Percentiles rank a stretch among this genome's conserved stretches.
Evolutionary conservation across 1,140 invertebrate genomes (phyloP).

Genomic region (Eriosoma lanigerum): DNA sequence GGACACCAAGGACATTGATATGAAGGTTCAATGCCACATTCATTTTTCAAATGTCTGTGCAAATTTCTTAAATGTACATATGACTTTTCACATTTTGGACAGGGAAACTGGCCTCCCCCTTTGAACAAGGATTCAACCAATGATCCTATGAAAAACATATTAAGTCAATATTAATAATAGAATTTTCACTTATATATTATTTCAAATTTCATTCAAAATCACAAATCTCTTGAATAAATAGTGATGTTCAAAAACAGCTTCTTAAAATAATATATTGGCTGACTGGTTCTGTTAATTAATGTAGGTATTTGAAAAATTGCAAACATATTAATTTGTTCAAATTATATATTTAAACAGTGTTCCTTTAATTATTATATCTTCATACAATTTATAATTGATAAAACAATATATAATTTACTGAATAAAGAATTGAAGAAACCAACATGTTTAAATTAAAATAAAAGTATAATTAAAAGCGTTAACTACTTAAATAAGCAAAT

Average conservation of each 20-base stretch:
- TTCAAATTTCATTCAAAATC: no score
- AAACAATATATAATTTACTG: neutral
- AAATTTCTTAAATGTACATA: slow-evolving; percentile 55
- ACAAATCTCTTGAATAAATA: neutral
- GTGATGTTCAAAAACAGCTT: no score
- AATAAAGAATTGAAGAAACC: neutral
- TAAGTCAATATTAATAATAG: neutral
- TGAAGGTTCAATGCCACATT: slow-evolving; percentile 53
- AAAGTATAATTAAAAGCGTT: neutral
- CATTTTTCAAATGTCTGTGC: slow-evolving; percentile 54
- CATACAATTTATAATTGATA: neutral
- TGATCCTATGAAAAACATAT: slow-evolving; percentile 34
- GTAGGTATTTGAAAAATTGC: no score
- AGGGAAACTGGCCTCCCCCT: slow-evolving; percentile 14
- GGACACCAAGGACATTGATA: slow-evolving; percentile 56
- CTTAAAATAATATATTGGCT: no score
- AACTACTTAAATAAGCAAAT: slow-evolving; percentile 29
- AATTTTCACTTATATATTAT: no score
- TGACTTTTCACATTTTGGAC: slow-evolving; percentile 47
- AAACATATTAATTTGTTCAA: slow-evolving; percentile 5
- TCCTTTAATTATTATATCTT: neutral
- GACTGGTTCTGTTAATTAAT: no score
- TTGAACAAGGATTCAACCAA: slow-evolving; percentile 29
- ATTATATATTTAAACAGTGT: neutral
- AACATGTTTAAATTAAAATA: neutral